phyloP scores from a whole-genome alignment of 2,888 invertebrate genomes.

The Colletes collaris region DNA sequence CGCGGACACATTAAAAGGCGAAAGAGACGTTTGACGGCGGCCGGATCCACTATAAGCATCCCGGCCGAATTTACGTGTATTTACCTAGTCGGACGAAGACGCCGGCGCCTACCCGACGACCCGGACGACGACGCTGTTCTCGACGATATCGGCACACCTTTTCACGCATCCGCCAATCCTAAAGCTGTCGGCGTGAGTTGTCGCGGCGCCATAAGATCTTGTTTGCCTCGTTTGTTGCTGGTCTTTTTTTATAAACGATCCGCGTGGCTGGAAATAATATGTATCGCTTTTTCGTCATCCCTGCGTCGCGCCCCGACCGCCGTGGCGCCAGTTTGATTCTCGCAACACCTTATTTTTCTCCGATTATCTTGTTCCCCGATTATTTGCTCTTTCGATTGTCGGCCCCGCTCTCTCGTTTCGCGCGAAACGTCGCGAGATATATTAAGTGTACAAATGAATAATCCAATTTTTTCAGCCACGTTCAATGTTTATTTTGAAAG shows the following conservation, averaged over 20 bases:
- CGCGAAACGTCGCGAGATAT: too few relatives aligned
- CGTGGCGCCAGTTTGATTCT: slow-evolving; percentile 33
- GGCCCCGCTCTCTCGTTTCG: neutral
- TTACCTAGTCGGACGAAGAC: slow-evolving; percentile 67
- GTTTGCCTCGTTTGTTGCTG: slow-evolving; percentile 33
- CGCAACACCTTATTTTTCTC: slow-evolving; percentile 9
- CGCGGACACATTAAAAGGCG: slow-evolving; percentile 45
- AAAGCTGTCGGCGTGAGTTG: slow-evolving; percentile 69
- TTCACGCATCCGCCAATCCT: slow-evolving; percentile 59
- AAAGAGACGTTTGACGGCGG: slow-evolving; percentile 47
- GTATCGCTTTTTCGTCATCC: slow-evolving; percentile 45
- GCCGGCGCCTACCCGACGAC: slow-evolving; percentile 64
- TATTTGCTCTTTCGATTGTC: neutral
- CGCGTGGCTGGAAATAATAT: slow-evolving; percentile 61
- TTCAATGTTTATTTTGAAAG: too few relatives aligned
- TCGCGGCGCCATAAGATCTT: slow-evolving; percentile 56
- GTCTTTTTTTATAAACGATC: slow-evolving; percentile 39
- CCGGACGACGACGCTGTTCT: slow-evolving; percentile 9
- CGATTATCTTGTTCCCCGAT: neutral
- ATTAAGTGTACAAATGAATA: too few relatives aligned
- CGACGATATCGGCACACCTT: slow-evolving; percentile 53
- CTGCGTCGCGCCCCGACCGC: slow-evolving; percentile 4
- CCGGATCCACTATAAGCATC: slow-evolving; percentile 68
- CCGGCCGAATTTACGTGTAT: slow-evolving; percentile 71
- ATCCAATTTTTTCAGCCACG: too few relatives aligned